These are phyloP conservation scores for Amphipyra berbera DNA, from an alignment of 2,888 invertebrate genomes.

Conservation along the genomic window DNA sequence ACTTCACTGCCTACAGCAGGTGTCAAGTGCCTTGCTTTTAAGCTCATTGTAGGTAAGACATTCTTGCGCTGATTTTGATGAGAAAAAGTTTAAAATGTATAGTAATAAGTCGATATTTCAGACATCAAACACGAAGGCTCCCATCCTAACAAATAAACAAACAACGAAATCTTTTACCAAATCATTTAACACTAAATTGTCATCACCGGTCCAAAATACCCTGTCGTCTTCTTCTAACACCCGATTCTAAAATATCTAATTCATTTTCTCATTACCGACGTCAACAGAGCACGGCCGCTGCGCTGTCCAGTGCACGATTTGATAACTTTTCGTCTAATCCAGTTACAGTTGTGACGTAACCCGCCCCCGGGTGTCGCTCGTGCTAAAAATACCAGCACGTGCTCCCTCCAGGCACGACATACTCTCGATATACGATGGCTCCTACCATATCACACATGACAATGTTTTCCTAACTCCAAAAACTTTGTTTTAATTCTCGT, in stretches of 20 bases:
- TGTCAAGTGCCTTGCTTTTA: conserved; percentile 10
- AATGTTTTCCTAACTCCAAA: conserved; percentile 21
- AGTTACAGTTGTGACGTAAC: conserved; percentile 76
- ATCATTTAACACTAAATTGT: conserved; percentile 13
- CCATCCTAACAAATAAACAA: not conserved
- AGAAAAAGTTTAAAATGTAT: too few species aligned
- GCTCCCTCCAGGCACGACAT: conserved; percentile 76
- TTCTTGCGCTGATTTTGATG: not conserved
- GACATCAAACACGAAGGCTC: not conserved
- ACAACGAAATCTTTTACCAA: too few species aligned
- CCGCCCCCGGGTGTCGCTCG: conserved; percentile 80
- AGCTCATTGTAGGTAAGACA: not conserved
- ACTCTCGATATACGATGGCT: conserved; percentile 65
- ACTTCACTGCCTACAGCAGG: conserved; percentile 5
- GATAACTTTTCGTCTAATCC: conserved; percentile 69
- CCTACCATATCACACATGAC: conserved; percentile 53
- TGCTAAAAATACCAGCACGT: conserved; percentile 82
- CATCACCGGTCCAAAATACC: conserved; percentile 14
- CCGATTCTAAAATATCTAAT: conserved; percentile 19
- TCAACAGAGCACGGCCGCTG: conserved; percentile 41
- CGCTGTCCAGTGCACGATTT: conserved; percentile 51
- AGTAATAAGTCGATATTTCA: not conserved
- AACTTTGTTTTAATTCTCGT: not conserved
- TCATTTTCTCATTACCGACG: conserved; percentile 45
- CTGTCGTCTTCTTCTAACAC: conserved; percentile 10